Conservation (phyloP, 2,113 vertebrate genomes). For the Eurypyga helias region DNA sequence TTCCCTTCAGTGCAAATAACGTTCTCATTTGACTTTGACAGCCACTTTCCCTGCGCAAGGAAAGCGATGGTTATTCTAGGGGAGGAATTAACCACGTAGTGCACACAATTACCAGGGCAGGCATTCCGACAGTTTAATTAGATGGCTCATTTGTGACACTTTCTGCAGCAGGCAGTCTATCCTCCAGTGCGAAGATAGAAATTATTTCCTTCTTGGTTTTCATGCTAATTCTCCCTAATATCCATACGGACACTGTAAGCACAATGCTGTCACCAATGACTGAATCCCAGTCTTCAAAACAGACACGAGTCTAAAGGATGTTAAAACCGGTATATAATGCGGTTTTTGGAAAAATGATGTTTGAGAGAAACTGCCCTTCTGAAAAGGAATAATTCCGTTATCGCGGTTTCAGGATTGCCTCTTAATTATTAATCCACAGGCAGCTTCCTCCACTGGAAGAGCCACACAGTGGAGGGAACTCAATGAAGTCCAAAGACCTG, state of each 20-base stretch:
- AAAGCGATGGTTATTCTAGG: neutral
- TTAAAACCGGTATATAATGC: accelerated
- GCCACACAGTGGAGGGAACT: accelerated
- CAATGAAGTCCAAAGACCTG: neutral
- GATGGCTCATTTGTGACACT: neutral
- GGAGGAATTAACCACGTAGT: neutral
- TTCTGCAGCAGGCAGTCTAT: neutral
- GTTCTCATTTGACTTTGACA: neutral
- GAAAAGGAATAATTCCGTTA: neutral
- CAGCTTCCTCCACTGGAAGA: neutral
- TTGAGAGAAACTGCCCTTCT: neutral
- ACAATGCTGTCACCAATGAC: neutral
- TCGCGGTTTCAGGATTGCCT: neutral
- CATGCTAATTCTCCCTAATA: neutral
- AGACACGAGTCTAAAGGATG: neutral
- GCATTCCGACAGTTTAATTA: neutral
- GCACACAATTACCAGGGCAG: neutral
- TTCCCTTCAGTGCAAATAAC: neutral
- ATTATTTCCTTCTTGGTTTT: neutral
- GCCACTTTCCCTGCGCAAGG: neutral
- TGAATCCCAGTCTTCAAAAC: neutral
- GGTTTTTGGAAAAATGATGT: accelerated
- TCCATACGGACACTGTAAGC: neutral
- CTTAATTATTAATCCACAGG: accelerated
- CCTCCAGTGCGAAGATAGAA: neutral